Base-by-base conservation (phyloP, 2,888 invertebrate genomes). In the Apomyelois bistriatella region DNA sequence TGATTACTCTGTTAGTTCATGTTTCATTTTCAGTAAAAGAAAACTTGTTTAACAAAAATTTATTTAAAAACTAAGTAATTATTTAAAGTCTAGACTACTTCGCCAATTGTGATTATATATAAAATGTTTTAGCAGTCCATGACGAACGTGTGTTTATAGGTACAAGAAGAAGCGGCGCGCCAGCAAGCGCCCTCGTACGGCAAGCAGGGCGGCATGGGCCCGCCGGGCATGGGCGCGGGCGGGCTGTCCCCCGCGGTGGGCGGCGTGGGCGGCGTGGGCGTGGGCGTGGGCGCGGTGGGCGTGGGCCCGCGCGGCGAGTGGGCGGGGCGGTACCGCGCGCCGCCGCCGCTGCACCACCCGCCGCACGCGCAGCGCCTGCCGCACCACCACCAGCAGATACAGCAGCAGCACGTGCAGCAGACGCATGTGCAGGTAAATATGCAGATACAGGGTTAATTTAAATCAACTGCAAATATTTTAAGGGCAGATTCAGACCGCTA, bases 151-250 rank as follows among this genome's bases (percentile, higher is more conserved):
- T n/a, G n/a, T n/a, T n/a, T n/a, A n/a, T 93, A 95, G 90, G 93
- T 98, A 3, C 97, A 98, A 79, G 97, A 97, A 74, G 97, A 97
- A 76, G 97, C 97, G 49, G 97, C 97, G 7, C 91, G 97, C 42
- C 97, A 98, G 75, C 96, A 96, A 77, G 95, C 94, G 46, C 95
- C 96, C 35, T 95, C 95, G 67, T 96, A 95, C 71, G 96, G 96
- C 60, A 96, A 97, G 82, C 94, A 94, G 36, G 80, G 77, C 77
- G 83, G 80, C 80, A 78, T 92, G 92, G 82, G 82, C 48, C 77
- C 79, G 30, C 78, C 52, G 1, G 36, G 35, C 75, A 13, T 43
- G 49, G 76, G 70, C 54, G 35, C 8, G 35, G 3, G 4, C 4
- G 35, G 9, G 55, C 46, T 50, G 79, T 79, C 82, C 82, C 37